Percentiles rank a stretch among this genome's conserved stretches.
Evolutionary conservation across 2,113 vertebrate species (phyloP).

Genomic region (Dromiciops gliroides): DNA sequence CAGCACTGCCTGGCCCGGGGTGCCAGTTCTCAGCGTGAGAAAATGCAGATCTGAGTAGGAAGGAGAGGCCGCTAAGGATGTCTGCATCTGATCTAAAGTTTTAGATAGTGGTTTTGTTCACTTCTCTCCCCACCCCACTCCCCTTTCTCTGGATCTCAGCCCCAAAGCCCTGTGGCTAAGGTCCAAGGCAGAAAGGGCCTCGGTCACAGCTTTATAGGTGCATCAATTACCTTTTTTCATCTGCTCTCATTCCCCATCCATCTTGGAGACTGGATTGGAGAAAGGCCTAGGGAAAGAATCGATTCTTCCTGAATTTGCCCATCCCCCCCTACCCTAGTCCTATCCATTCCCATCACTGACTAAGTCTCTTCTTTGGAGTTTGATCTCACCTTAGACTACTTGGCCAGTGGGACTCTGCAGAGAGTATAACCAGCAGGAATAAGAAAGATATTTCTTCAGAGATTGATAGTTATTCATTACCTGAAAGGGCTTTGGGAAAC

Average conservation of each 20-base stretch:
- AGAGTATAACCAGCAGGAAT: neutral
- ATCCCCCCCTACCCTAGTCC: accelerated
- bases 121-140: neutral
- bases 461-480: neutral
- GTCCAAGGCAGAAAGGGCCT: constrained; percentile 36
- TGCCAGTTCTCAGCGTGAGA: constrained; percentile 86
- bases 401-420: neutral
- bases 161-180: neutral
- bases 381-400: neutral
- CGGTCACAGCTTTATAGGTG: neutral
- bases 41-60: constrained; percentile 77
- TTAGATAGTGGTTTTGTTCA: constrained; percentile 50
- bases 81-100: constrained; percentile 79
- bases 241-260: neutral
- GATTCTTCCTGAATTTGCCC: neutral
- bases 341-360: neutral
- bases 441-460: neutral
- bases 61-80: constrained; percentile 73
- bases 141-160: constrained; percentile 48
- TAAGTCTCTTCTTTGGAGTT: neutral
- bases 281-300: neutral
- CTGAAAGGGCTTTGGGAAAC: neutral
- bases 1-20: constrained; percentile 68
- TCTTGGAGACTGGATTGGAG: neutral
- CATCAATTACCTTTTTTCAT: neutral